These are phyloP conservation scores for Chelmon rostratus DNA, from an alignment of 2,797 vertebrate genomes.

Conservation along the genomic window DNA sequence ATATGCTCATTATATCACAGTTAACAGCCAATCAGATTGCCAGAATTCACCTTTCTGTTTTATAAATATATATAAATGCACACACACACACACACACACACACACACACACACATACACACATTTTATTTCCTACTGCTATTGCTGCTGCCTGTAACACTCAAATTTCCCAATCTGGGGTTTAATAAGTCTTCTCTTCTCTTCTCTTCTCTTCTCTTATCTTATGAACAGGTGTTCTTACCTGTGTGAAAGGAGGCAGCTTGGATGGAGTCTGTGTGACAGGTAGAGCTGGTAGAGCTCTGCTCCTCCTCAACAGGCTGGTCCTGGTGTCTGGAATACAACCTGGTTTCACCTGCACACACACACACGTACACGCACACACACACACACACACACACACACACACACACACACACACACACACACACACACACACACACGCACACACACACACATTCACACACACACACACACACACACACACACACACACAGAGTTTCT, in stretches of 20 bases:
- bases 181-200: too few relatives aligned
- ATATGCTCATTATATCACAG: too few relatives aligned
- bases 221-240: conserved; percentile 14
- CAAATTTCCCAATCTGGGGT: too few relatives aligned
- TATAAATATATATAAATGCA: too few relatives aligned
- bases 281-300: conserved; percentile 40
- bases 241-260: conserved; percentile 19
- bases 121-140: too few relatives aligned
- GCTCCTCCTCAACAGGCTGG: conserved; percentile 66
- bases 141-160: too few relatives aligned
- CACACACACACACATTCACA: conserved; percentile 32
- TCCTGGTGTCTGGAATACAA: conserved; percentile 49
- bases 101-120: too few relatives aligned
- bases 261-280: not conserved
- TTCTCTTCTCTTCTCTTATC: too few relatives aligned
- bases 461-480: conserved; percentile 25
- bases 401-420: conserved; percentile 21
- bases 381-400: conserved; percentile 29
- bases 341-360: conserved; percentile 29
- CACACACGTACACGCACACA: conserved; percentile 30
- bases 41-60: too few relatives aligned
- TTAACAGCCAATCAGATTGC: too few relatives aligned
- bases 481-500: conserved; percentile 30
- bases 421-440: conserved; percentile 30
- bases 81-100: too few relatives aligned